Base-by-base conservation (phyloP, 2,113 vertebrate species). In the Podarcis cretensis region DNA sequence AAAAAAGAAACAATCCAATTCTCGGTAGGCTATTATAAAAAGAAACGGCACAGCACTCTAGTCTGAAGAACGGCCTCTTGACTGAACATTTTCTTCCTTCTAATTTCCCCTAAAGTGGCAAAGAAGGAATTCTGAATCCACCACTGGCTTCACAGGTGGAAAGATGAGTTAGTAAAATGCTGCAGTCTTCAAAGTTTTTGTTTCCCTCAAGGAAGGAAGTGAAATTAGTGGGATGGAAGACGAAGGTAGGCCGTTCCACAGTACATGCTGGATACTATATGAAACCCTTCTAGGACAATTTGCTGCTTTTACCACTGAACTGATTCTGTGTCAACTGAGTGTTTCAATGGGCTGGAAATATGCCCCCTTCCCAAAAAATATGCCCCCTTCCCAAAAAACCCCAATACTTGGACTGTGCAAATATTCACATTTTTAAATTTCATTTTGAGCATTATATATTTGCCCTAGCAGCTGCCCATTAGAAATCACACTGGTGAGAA, bases 1-100 rank as follows among this genome's bases (percentile, higher is more conserved):
- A 23, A 68, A 54, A 83, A 78, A 89, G 81, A 69, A 84, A 84
- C 63, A 20, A 78, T 78, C 65, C 32, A 54, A 87, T 87, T 80
- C 66, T 81, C 80, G 9, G 73, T 35, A n/a, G 43, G 23, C 81
- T n/a, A 78, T 84, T 84, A 78, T 69, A 3, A 89, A 69, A 83
- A 69, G 81, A 78, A 69, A 78, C 35, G 66, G n/a, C 63, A 37
- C n/a, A 84, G 40, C 13, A 76, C 87, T 83, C 81, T 37, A 32
- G 71, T 68, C 81, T 83, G 80, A 83, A 76, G 81, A 78, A 78
- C 16, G 18, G 23, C 32, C 63, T 89, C 74, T 84, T 78, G 76
- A 89, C 63, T 37, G n/a, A 63, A 77, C 48, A 75, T 84, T 68
- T 68, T 54, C 37, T 71, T 71, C 30, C 68, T 71, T n/a, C 68